These are phyloP conservation scores for Campylorhamphus procurvoides DNA, from an alignment of 2,113 vertebrate genomes.

Conservation along the genomic window DNA sequence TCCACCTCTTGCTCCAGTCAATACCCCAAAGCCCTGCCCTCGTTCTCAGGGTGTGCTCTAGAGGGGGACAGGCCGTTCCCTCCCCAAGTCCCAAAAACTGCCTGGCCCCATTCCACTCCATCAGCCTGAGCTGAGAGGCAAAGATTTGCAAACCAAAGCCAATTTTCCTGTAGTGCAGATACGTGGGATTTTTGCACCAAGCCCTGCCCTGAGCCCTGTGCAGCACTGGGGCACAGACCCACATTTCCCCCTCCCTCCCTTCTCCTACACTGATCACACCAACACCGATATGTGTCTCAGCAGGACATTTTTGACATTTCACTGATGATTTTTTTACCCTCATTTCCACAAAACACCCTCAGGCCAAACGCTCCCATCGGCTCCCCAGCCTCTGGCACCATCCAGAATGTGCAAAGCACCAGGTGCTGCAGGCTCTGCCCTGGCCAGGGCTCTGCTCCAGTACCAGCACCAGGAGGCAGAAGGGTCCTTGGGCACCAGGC, in stretches of 20 bases:
- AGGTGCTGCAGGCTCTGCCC: neutral
- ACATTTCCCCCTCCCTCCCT: neutral
- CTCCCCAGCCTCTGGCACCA: neutral
- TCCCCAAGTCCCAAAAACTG: neutral
- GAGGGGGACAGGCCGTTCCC: neutral
- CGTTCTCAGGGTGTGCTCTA: neutral
- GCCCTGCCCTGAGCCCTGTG: neutral
- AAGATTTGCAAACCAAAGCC: neutral
- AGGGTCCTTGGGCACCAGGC: neutral
- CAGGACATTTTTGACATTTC: neutral
- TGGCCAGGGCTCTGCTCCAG: neutral
- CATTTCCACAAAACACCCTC: neutral
- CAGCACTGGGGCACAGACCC: neutral
- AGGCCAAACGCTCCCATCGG: neutral
- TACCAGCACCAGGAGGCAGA: neutral
- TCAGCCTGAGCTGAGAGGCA: neutral
- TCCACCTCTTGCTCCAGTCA: neutral
- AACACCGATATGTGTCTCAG: neutral
- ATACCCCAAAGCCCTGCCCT: neutral
- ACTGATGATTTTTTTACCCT: neutral
- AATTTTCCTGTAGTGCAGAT: neutral
- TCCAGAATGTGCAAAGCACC: neutral
- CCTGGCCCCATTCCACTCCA: neutral
- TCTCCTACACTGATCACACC: neutral
- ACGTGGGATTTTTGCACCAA: neutral